Percentiles rank a stretch among this genome's conserved stretches.
Conservation (phyloP, 2,888 invertebrate genomes). For the Zele albiditarsus region DNA sequence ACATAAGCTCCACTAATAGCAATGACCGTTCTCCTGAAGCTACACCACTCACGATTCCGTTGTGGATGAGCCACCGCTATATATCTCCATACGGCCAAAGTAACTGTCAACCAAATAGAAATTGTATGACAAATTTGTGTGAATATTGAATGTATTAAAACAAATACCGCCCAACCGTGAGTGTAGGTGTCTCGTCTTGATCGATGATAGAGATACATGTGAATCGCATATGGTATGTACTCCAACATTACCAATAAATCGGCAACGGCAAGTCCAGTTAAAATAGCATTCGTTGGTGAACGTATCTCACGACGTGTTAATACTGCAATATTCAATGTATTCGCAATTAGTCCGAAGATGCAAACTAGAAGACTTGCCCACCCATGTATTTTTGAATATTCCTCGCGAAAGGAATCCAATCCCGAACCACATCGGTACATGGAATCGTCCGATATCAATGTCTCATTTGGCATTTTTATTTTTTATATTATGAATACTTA, state of each 20-base stretch:
- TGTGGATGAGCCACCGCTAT: constrained; percentile 89
- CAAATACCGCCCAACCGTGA: constrained; percentile 87
- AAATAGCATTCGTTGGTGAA: constrained; percentile 92
- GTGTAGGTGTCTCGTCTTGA: constrained; percentile 75
- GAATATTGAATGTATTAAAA: constrained; percentile 93
- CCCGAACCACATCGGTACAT: constrained; percentile 76
- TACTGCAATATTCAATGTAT: constrained; percentile 93
- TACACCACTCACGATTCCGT: constrained; percentile 87
- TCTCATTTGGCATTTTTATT: constrained; percentile 53
- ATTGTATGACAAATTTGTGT: constrained; percentile 92
- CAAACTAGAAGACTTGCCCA: constrained; percentile 90
- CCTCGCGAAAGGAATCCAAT: constrained; percentile 77
- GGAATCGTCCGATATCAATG: constrained; percentile 2
- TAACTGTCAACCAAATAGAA: constrained; percentile 94
- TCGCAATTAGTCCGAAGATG: constrained; percentile 91
- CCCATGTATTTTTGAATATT: constrained; percentile 86
- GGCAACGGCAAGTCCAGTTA: constrained; percentile 92
- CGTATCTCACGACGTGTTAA: constrained; percentile 92
- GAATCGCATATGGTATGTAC: constrained; percentile 91
- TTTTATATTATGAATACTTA: not conserved
- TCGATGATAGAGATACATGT: constrained; percentile 81
- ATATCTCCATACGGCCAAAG: constrained; percentile 94
- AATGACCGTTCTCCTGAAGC: constrained; percentile 82
- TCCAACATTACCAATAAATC: constrained; percentile 96
- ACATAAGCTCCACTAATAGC: constrained; percentile 81